Base-by-base conservation (phyloP, 23 tunicate genomes). In the Phallusia fumigata region DNA sequence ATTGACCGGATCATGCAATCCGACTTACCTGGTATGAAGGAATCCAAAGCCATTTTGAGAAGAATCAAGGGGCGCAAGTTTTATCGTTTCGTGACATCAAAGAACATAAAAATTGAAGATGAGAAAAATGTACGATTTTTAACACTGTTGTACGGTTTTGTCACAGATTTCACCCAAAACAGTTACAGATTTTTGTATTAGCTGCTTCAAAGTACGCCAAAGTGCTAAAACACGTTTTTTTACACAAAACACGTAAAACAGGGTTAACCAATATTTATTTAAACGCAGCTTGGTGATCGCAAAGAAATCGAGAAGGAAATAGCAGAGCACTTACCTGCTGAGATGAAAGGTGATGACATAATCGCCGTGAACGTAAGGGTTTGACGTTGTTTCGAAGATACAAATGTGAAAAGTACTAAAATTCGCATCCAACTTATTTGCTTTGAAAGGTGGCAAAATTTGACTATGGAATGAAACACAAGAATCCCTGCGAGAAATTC, bases 1-100 rank as follows among this genome's bases (percentile, higher is more conserved):
- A 58, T 58, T 58, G 69, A 58, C 28, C 69, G 69, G 28, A 58
- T 58, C 28, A 58, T 58, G 69, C 69, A 58, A 58, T 58, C 69
- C 47, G 10, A 40, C 8, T 40, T 40, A 10, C 8, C 47, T 58
- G 69, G 28, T 21, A 21, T 58, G 69, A 16, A 58, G 28, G 13
- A 58, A 24, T 58, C 69, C 13, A 8, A 58, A 16, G 69, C 2
- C 26, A 58, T 58, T 24, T 58, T 58, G 69, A 58, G 16, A 58
- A 22, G 69, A 58, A 16, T 58, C 3, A 58, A 58, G 13, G 5
- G 69, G 1, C 69, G 28, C 69, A 13, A 58, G 15, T 58, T 58
- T 24, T 58, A 58, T 13, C 26, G 28, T 21, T 24, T 58, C 13
- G 69, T 24, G 26, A 16, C 15, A 21, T 58, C 69, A 13, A 58